Conservation (phyloP, 2,888 invertebrate genomes). For the Nudaria mundana region DNA sequence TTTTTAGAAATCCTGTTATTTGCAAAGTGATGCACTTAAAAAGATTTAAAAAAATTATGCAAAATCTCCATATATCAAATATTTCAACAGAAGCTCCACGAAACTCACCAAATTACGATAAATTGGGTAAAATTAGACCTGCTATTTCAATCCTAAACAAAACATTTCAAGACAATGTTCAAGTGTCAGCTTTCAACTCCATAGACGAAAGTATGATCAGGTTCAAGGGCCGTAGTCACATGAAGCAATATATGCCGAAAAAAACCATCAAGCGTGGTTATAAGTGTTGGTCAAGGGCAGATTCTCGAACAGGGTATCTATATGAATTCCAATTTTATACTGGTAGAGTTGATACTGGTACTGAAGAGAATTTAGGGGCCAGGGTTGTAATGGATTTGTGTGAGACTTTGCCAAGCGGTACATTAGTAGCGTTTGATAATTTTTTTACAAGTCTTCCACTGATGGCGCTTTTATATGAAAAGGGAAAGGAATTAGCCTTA, state of each 20-base stretch:
- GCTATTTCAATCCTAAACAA: conserved; percentile 22
- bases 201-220: conserved; percentile 12
- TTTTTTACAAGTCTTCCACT: conserved; percentile 34
- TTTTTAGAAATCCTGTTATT: conserved; percentile 29
- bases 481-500: conserved; percentile 14
- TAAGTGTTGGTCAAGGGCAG: conserved; percentile 12
- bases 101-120: conserved; percentile 19
- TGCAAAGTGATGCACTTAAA: conserved; percentile 15
- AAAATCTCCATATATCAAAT: conserved; percentile 31
- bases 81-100: conserved; percentile 16
- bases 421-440: conserved; percentile 38
- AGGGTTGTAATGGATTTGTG: conserved; percentile 28
- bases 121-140: conserved; percentile 28
- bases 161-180: conserved; percentile 17
- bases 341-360: not conserved
- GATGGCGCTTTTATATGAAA: conserved; percentile 12
- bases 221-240: conserved; percentile 13
- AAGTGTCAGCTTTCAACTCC: conserved; percentile 14
- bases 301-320: not conserved
- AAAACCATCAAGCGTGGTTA: conserved; percentile 17
- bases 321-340: not conserved
- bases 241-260: conserved; percentile 20
- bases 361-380: conserved; percentile 19
- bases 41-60: conserved; percentile 30
- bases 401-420: conserved; percentile 22